Percentiles rank a stretch among this genome's conserved stretches.
phyloP scores from a whole-genome alignment of 2,113 vertebrate genomes.

The Solea solea region DNA sequence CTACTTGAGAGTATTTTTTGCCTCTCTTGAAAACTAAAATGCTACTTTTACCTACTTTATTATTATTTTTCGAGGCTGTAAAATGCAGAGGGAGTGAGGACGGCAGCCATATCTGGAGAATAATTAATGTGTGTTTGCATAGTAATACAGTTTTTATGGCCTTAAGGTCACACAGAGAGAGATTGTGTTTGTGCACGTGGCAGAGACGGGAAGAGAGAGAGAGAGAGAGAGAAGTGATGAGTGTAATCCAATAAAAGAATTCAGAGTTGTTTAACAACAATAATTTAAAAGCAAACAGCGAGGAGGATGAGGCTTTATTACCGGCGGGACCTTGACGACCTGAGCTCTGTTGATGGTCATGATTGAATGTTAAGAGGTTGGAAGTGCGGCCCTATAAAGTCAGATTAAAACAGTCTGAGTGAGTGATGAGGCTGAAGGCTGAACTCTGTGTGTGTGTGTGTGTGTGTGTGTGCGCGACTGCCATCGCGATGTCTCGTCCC shows the following conservation, averaged over 20 bases:
- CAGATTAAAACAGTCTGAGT: conserved; percentile 70
- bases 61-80: too few species aligned
- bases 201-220: not conserved
- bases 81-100: too few species aligned
- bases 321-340: conserved; percentile 20
- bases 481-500: conserved; percentile 56
- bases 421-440: conserved; percentile 58
- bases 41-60: too few species aligned
- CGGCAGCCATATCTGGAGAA: too few species aligned
- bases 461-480: conserved; percentile 35
- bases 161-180: too few species aligned
- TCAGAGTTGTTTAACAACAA: conserved; percentile 43
- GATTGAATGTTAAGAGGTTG: conserved; percentile 63
- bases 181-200: too few species aligned
- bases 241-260: conserved; percentile 40
- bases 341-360: conserved; percentile 55
- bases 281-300: conserved; percentile 38
- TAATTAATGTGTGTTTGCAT: too few species aligned
- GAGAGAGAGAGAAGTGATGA: not conserved
- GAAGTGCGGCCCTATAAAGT: conserved; percentile 62
- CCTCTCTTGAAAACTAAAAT: too few species aligned
- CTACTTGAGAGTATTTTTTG: too few species aligned
- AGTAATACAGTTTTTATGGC: too few species aligned
- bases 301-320: conserved; percentile 37
- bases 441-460: conserved; percentile 22